Evolutionary conservation across 1,140 invertebrate species (phyloP).

Genomic region (Leptinotarsa undecemlineata): DNA sequence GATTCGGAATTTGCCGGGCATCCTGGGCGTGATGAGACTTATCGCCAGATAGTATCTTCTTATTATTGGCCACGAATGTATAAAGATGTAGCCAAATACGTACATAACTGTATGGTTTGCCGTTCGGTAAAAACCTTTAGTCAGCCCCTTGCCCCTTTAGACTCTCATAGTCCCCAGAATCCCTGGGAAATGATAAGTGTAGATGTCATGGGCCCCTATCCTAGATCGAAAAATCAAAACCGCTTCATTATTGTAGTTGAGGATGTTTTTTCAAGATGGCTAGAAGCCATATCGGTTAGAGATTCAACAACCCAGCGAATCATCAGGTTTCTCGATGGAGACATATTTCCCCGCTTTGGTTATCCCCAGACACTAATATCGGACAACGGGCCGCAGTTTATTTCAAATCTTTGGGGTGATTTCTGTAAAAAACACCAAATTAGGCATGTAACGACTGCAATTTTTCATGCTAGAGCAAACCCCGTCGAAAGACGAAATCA

Average conservation of each 20-base stretch:
- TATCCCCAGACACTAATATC: background rate
- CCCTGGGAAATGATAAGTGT: conserved; percentile 45
- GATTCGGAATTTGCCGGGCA: background rate
- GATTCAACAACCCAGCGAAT: background rate
- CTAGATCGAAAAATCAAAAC: background rate
- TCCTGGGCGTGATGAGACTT: conserved; percentile 10
- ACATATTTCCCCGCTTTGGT: background rate
- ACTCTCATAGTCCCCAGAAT: background rate
- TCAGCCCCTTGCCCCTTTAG: background rate
- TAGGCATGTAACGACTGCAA: background rate
- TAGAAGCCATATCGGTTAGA: conserved; percentile 6
- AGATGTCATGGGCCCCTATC: conserved; percentile 11
- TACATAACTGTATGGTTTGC: background rate
- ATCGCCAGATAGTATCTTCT: background rate
- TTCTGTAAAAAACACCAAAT: background rate
- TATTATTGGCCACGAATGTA: background rate
- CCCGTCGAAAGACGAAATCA: conserved; percentile 3
- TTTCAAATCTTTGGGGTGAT: too few species aligned
- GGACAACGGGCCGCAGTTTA: conserved; percentile 8
- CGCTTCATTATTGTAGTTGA: conserved; percentile 10
- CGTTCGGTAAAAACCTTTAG: too few species aligned
- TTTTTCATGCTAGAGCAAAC: background rate
- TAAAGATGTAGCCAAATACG: conserved; percentile 6
- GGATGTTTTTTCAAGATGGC: conserved; percentile 15
- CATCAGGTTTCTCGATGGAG: background rate